phyloP scores from a whole-genome alignment of 2,797 vertebrate genomes.

The Schizopygopsis malacanthus region DNA sequence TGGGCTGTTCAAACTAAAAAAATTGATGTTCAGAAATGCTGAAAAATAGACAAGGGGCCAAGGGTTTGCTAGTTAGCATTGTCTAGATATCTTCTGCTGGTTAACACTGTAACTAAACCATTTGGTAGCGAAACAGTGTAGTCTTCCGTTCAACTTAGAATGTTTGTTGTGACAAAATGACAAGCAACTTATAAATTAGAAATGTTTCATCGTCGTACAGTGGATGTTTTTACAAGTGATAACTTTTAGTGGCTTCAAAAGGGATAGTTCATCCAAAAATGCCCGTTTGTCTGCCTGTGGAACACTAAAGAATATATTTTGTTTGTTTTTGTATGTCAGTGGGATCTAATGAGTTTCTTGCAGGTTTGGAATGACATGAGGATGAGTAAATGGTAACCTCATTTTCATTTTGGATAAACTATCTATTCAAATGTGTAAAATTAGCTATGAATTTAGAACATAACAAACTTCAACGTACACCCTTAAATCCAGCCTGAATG shows the following conservation, averaged over 20 bases:
- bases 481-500: conserved; percentile 3
- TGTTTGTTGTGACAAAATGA: neutral
- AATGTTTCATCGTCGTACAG: neutral
- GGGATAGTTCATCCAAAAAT: neutral
- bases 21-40: neutral
- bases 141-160: neutral
- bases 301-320: neutral
- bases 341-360: no score
- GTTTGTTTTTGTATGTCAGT: neutral
- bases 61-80: neutral
- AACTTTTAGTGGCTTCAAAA: neutral
- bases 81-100: neutral
- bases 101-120: neutral
- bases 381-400: neutral
- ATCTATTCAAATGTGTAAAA: neutral
- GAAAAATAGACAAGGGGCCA: neutral
- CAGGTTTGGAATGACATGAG: neutral
- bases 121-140: neutral
- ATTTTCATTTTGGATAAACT: neutral
- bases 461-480: neutral
- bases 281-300: neutral
- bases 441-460: neutral
- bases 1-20: neutral
- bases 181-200: neutral
- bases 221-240: neutral